These are phyloP conservation scores for Dysidea cf. avara DNA, from an alignment of 37 sponge, comb jelly and placozoan genomes.

Conservation along the genomic window DNA sequence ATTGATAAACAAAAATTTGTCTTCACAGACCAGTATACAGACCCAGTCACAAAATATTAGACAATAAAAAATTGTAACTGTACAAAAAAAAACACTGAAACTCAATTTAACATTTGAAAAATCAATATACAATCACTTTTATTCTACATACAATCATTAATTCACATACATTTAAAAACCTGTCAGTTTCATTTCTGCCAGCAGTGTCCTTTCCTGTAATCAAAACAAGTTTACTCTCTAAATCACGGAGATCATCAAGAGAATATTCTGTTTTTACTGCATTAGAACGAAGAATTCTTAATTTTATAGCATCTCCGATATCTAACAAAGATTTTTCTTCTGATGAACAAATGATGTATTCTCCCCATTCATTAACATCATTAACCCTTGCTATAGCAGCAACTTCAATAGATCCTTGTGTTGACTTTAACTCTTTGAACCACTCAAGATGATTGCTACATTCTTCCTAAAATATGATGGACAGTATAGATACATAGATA, in stretches of 20 bases:
- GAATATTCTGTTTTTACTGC: conserved; percentile 18
- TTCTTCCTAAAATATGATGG: too few species aligned
- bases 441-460: not conserved
- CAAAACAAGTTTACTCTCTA: conserved; percentile 69
- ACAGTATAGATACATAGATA: conserved; percentile 1
- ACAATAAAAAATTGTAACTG: too few species aligned
- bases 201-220: conserved; percentile 59
- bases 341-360: not conserved
- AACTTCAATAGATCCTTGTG: not conserved
- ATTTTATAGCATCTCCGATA: not conserved
- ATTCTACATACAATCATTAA: too few species aligned
- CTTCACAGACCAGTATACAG: too few species aligned
- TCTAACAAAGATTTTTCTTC: not conserved
- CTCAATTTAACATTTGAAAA: too few species aligned
- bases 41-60: too few species aligned
- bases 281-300: not conserved
- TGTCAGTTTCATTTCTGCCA: conserved; percentile 37
- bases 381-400: conserved; percentile 4
- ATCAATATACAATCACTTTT: too few species aligned
- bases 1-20: too few species aligned
- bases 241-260: conserved; percentile 60
- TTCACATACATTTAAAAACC: conserved; percentile 39
- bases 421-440: conserved; percentile 1
- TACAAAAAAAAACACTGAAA: too few species aligned
- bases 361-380: not conserved